Conservation (phyloP, 2,113 vertebrate genomes). For the Cynoglossus semilaevis region DNA sequence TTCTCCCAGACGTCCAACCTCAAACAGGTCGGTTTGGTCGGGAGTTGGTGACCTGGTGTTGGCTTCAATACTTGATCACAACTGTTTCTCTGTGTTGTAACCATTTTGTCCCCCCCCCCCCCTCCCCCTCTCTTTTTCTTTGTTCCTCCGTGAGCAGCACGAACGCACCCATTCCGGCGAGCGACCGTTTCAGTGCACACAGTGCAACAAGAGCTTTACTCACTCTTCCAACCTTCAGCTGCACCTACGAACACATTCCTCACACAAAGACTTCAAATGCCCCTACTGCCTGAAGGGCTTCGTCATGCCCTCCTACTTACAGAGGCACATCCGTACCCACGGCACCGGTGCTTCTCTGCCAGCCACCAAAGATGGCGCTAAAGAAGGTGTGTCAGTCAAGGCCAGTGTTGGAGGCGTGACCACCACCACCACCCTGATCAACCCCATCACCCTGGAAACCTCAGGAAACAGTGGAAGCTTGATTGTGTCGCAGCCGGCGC, state of each 20-base stretch:
- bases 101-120: not conserved
- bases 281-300: slow-evolving; percentile 85
- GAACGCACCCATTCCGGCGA: slow-evolving; percentile 89
- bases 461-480: slow-evolving; percentile 78
- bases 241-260: slow-evolving; percentile 87
- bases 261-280: slow-evolving; percentile 84
- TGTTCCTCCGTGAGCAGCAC: slow-evolving; percentile 70
- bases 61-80: too few relatives aligned
- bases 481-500: slow-evolving; percentile 76
- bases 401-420: slow-evolving; percentile 63
- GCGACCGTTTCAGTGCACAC: slow-evolving; percentile 80
- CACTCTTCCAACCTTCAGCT: slow-evolving; percentile 89
- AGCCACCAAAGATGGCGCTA: slow-evolving; percentile 42
- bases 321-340: slow-evolving; percentile 83
- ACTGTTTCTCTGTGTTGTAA: not conserved
- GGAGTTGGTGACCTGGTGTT: too few relatives aligned
- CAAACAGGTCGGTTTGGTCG: slow-evolving; percentile 69
- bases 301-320: slow-evolving; percentile 89
- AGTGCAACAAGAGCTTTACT: slow-evolving; percentile 85
- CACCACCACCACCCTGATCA: slow-evolving; percentile 64
- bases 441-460: slow-evolving; percentile 76
- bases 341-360: slow-evolving; percentile 34
- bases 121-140: not conserved
- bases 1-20: slow-evolving; percentile 91
- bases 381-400: slow-evolving; percentile 63